phyloP scores from a whole-genome alignment of 2,797 vertebrate genomes.

The Gymnocypris eckloni region DNA sequence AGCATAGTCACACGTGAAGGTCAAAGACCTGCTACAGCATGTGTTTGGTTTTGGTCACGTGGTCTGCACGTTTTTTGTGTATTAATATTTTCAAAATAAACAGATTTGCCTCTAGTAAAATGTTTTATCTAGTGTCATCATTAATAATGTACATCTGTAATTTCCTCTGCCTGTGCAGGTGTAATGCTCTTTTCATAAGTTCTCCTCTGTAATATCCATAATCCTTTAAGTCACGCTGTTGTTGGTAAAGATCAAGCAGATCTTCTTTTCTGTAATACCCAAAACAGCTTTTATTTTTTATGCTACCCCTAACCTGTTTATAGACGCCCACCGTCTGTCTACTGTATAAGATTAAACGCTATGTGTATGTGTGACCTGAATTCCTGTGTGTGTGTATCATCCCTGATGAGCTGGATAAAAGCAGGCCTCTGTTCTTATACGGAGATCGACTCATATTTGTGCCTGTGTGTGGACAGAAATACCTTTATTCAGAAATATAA shows the following conservation, averaged over 20 bases:
- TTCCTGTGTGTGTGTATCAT: constrained; percentile 41
- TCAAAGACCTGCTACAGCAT: constrained; percentile 2
- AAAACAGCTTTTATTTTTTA: constrained; percentile 40
- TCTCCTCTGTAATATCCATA: background rate
- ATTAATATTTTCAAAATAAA: background rate
- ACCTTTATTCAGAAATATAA: background rate
- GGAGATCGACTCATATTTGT: background rate
- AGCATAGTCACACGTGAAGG: constrained; percentile 17
- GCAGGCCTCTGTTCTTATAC: background rate
- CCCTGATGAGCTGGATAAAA: constrained; percentile 23
- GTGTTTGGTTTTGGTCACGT: constrained; percentile 12
- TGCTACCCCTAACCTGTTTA: constrained; percentile 14
- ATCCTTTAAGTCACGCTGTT: constrained; percentile 13
- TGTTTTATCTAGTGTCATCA: background rate
- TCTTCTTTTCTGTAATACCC: background rate
- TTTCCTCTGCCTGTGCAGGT: background rate
- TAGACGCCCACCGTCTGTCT: constrained; percentile 15
- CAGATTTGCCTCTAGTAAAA: background rate
- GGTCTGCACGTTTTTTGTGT: background rate
- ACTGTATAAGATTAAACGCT: constrained; percentile 21
- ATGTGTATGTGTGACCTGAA: constrained; percentile 38
- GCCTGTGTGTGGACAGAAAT: background rate
- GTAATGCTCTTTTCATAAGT: background rate
- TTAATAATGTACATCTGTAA: background rate
- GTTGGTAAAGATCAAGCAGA: constrained; percentile 20